Base-by-base conservation (phyloP, 2,888 invertebrate genomes). In the Caenorhabditis sp. region DNA sequence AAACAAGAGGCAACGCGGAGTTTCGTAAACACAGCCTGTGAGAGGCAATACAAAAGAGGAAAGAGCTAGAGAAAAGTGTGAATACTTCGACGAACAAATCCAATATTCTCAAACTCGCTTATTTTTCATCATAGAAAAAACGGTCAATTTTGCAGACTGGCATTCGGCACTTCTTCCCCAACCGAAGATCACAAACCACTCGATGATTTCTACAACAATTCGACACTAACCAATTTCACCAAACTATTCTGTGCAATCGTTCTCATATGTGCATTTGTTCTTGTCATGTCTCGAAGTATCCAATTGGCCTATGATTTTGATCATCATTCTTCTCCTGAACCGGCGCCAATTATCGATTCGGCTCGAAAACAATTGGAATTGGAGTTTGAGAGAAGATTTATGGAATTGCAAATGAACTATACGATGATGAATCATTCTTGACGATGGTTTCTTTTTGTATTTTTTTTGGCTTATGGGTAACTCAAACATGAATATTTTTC, bases 141-240 rank as follows among this genome's bases (percentile, higher is more conserved):
- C 10, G 31, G 10, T 6, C 4, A 6, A 31, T 19, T 54, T 60
- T 76, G 37, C 78, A 84, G 83, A 77, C 60, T 84, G 31, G 84
- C 84, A 12, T 84, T 84, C 24, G 83, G 78, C 10, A 71, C 66
- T 24, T 55, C 70, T 0, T 55, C 70, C 0, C 69, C 65, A 8
- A 66, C 66, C 0, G 80, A 82, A 66, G 73, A 73, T 36, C 69
- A 73, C 55, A 80, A 77, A 61, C 79, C 81, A 12, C 74, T 83
- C 24, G 71, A 79, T 51, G 84, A 84, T 26, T 84, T 84, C 66
- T 84, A 84, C 73, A 84, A 84, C 65, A 84, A 83, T 66, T 79
- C 83, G n/a, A 84, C 84, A 1, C 68, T 84, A 10, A 81, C 83
- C 1, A 81, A 78, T 64, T 70, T 83, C 53, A 69, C 76, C 3